Evolutionary conservation across 2,113 vertebrate genomes (phyloP).

Genomic region (Uria lomvia): DNA sequence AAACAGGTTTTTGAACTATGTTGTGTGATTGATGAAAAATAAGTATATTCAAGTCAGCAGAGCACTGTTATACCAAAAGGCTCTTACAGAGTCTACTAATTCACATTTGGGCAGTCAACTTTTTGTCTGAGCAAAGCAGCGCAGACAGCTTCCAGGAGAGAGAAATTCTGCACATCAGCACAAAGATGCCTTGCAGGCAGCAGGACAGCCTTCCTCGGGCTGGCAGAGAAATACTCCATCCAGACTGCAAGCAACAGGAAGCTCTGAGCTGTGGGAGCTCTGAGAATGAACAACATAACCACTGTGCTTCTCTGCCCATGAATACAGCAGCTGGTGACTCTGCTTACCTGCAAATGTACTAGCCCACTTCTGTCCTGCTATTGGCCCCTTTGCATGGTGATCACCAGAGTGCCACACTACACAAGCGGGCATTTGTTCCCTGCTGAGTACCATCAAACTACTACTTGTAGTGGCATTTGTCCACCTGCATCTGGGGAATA

Average conservation of each 20-base stretch:
- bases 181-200: background rate
- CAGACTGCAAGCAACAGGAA: background rate
- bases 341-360: background rate
- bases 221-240: background rate
- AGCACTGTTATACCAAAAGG: background rate
- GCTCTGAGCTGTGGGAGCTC: background rate
- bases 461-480: background rate
- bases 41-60: background rate
- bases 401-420: background rate
- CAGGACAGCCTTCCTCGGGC: rapidly evolving
- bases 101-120: background rate
- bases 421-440: background rate
- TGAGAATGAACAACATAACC: background rate
- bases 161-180: background rate
- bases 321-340: background rate
- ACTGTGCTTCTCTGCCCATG: background rate
- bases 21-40: background rate
- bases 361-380: background rate
- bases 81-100: background rate
- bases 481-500: background rate
- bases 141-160: background rate
- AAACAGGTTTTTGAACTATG: background rate
- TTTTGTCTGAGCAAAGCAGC: background rate
- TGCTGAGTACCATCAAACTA: background rate
- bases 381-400: rapidly evolving